Conservation (phyloP, 2,797 vertebrate genomes). For the Crypturellus tataupa region DNA sequence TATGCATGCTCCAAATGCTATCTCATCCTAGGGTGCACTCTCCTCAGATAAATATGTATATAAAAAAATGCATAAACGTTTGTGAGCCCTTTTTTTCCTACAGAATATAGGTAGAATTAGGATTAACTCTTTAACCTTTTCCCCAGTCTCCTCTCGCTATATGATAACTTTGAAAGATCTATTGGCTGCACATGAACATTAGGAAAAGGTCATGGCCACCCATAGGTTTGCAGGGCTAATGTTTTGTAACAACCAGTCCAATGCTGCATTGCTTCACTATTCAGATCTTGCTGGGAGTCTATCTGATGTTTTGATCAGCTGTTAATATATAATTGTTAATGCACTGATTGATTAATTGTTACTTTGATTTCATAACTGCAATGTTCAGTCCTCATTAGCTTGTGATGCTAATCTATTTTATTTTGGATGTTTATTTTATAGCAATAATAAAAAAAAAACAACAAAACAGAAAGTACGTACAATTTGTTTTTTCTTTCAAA, state of each 20-base stretch:
- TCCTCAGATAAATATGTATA: not conserved
- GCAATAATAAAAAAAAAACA: not conserved
- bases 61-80: not conserved
- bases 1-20: not conserved
- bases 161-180: not conserved
- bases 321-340: conserved; percentile 55
- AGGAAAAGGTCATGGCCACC: not conserved
- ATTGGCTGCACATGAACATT: not conserved
- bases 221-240: not conserved
- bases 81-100: not conserved
- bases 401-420: not conserved
- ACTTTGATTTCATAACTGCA: not conserved
- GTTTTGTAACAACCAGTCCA: conserved; percentile 2
- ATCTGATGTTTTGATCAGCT: conserved; percentile 38
- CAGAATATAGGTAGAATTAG: not conserved
- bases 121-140: not conserved
- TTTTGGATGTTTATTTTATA: conserved; percentile 3
- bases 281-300: conserved; percentile 16
- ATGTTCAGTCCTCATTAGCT: conserved; percentile 15
- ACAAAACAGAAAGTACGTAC: not conserved
- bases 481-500: conserved; percentile 24
- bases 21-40: not conserved
- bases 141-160: not conserved
- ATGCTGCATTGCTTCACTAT: conserved; percentile 11
- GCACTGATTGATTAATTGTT: conserved; percentile 2